Evolutionary conservation across 2,797 vertebrate species (phyloP), one percentile per base, ranked within the genome.

Genomic region (Pyrocephalus nanus): DNA sequence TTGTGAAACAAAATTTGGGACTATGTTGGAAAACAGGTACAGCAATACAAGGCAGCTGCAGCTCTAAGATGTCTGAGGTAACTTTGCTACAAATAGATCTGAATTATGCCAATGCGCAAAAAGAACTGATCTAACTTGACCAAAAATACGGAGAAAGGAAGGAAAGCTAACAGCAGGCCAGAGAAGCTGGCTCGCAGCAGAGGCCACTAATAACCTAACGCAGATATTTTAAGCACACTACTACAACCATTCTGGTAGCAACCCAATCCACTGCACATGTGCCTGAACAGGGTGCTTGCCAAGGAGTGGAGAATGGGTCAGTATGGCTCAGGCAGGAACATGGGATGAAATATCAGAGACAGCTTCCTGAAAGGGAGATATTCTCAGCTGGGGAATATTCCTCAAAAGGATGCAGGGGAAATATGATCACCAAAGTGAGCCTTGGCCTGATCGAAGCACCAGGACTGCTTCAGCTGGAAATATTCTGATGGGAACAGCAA

Each of bases 161-260:
- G 38, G n/a, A 61, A 91, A 91, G 51, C 32, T 75, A 83, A 86
- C 3, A 69, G 62, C n/a, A 58, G 48, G 42, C 32, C 2, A 11
- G 34, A 86, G 85, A 95, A 57, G 66, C 82, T 88, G 89, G 78
- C 29, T 93, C 85, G 75, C n/a, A 43, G 70, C 43, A 78, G 42
- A 93, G 51, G 40, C 73, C 51, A 70, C 70, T 72, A 73, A 81
- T 47, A 90, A 73, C 40, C 40, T 18, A 78, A 51, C 26, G 25
- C 5, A 71, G 85, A 21, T 88, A 90, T 92, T 92, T 91, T 78
- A 86, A 93, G 85, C 53, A 69, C 66, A 88, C 8, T 38, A 62
- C 25, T 66, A 70, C 21, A 30, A 53, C 23, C 23, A 0, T 79
- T 91, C 5, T 3, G 71, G 54, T 48, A 64, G 82, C 58, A 95